Percentiles rank a stretch among this genome's conserved stretches.
Evolutionary conservation across 1,140 invertebrate species (phyloP).

Genomic region (Neelides sp.): DNA sequence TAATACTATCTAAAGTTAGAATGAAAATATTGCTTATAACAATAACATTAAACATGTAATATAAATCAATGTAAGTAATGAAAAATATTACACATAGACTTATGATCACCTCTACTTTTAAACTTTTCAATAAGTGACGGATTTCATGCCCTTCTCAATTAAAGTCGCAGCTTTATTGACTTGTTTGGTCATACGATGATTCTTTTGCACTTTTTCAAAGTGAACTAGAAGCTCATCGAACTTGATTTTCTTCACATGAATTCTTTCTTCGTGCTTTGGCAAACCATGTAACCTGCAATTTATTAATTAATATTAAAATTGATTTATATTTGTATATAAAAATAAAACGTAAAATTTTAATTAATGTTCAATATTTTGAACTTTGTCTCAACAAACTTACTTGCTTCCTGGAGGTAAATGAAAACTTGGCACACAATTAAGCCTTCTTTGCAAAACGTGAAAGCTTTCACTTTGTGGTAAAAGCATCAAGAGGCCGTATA

Average conservation of each 20-base stretch:
- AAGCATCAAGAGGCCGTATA: slow-evolving; percentile 94
- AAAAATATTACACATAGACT: no score
- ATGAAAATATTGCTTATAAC: no score
- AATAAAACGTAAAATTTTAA: slow-evolving; percentile 7
- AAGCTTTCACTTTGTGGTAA: slow-evolving; percentile 95
- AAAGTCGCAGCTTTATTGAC: slow-evolving; percentile 34
- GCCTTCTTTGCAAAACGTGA: slow-evolving; percentile 65
- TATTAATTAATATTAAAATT: not conserved
- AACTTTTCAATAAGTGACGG: no score
- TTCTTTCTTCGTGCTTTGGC: slow-evolving; percentile 32
- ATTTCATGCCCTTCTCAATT: slow-evolving; percentile 32
- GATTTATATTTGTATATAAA: slow-evolving; percentile 8
- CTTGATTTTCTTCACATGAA: slow-evolving; percentile 40
- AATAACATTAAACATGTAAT: no score
- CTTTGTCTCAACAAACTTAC: slow-evolving; percentile 33
- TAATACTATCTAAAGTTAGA: no score
- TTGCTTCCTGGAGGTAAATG: slow-evolving; percentile 38
- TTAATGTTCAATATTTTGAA: not conserved
- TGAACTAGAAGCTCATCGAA: slow-evolving; percentile 49
- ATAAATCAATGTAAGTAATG: no score
- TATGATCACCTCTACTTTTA: no score
- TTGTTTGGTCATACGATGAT: slow-evolving; percentile 47
- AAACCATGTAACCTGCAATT: slow-evolving; percentile 19
- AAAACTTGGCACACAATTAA: slow-evolving; percentile 72
- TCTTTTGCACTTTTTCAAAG: slow-evolving; percentile 51